phyloP scores from a whole-genome alignment of 2,888 invertebrate genomes.

The Gymnocheta viridis region DNA sequence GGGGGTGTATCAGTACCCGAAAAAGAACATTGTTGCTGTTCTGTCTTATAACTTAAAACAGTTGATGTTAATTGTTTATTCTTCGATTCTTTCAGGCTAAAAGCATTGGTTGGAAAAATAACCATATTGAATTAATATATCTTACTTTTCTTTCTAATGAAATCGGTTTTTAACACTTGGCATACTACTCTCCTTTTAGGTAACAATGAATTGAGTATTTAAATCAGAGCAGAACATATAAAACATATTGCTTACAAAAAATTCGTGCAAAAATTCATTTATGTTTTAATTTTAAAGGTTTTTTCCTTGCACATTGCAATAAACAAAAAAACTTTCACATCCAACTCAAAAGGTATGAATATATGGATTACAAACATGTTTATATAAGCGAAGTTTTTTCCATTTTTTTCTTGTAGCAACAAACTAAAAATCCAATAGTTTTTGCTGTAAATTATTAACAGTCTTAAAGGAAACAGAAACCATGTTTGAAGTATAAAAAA shows the following conservation, averaged over 20 bases:
- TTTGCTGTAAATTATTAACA: constrained; percentile 24
- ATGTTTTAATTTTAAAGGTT: constrained; percentile 37
- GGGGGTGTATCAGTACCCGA: no score
- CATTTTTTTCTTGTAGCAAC: constrained; percentile 3
- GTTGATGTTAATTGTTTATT: no score
- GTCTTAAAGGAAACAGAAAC: constrained; percentile 55
- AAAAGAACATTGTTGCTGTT: no score
- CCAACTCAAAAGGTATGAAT: constrained; percentile 5
- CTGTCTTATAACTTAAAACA: no score
- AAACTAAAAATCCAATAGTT: constrained; percentile 23
- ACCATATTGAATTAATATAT: no score
- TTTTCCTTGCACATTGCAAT: background rate
- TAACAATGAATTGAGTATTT: constrained; percentile 3
- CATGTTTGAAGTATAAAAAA: constrained; percentile 31
- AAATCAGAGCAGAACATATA: constrained; percentile 63
- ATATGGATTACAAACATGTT: constrained; percentile 31
- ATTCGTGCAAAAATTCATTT: constrained; percentile 65
- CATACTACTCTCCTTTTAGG: constrained; percentile 12
- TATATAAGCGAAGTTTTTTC: constrained; percentile 33
- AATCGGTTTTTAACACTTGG: background rate
- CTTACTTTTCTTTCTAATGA: background rate
- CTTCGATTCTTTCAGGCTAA: no score
- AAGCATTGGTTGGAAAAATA: no score
- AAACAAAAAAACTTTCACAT: constrained; percentile 62
- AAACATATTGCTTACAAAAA: constrained; percentile 58